Percentiles rank a stretch among this genome's conserved stretches.
phyloP scores from a whole-genome alignment of 1,140 invertebrate genomes.

The Lethocerus indicus region DNA sequence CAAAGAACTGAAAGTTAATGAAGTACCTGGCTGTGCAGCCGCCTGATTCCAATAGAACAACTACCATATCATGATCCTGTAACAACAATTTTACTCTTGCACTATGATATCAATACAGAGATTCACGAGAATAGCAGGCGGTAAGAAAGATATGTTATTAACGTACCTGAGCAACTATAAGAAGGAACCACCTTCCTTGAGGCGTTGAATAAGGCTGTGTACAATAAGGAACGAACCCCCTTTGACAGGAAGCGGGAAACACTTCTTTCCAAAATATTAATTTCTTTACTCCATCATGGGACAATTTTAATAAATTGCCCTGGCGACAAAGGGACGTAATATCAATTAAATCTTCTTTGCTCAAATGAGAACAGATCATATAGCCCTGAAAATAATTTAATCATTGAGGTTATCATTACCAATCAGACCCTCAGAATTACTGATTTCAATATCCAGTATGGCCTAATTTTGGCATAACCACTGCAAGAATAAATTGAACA shows the following conservation, averaged over 20 bases:
- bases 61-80: slow-evolving; percentile 31
- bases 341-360: slow-evolving; percentile 46
- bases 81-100: slow-evolving; percentile 10
- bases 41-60: slow-evolving; percentile 52
- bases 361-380: slow-evolving; percentile 50
- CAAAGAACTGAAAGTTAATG: too few species aligned
- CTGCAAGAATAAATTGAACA: not conserved
- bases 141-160: too few species aligned
- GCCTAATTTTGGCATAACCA: not conserved
- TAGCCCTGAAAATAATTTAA: slow-evolving; percentile 29
- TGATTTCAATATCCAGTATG: not conserved
- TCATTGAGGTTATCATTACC: not conserved
- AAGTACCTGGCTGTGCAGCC: slow-evolving; percentile 32
- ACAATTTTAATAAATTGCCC: slow-evolving; percentile 45
- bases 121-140: not conserved
- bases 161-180: slow-evolving; percentile 47
- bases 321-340: slow-evolving; percentile 48
- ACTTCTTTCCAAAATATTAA: slow-evolving; percentile 63
- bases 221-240: slow-evolving; percentile 15
- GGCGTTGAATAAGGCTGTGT: slow-evolving; percentile 22
- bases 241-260: slow-evolving; percentile 31
- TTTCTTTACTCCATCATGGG: slow-evolving; percentile 40
- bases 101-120: slow-evolving; percentile 6
- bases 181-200: slow-evolving; percentile 47
- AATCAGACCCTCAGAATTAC: not conserved